A percentile compares a stretch with the other conserved stretches of the same genome.
phyloP scores from a whole-genome alignment of 2,113 vertebrate species.

The Eudorcas thomsonii region DNA sequence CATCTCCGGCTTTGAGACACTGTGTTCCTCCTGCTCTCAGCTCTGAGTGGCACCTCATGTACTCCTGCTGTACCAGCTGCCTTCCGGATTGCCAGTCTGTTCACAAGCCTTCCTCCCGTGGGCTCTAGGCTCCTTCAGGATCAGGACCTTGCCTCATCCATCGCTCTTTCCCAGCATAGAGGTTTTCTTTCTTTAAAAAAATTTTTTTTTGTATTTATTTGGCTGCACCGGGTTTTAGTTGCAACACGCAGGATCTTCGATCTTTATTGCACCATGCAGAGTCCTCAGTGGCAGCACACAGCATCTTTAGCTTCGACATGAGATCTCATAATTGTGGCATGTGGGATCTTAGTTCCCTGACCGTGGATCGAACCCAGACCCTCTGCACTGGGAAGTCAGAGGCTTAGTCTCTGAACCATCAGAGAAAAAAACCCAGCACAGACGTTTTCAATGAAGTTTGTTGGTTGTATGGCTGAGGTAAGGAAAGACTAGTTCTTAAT shows the following conservation, averaged over 20 bases:
- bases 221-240: background rate
- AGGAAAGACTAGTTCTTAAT: background rate
- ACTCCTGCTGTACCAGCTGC: accelerated
- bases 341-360: background rate
- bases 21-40: background rate
- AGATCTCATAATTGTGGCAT: background rate
- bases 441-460: background rate
- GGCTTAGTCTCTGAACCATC: background rate
- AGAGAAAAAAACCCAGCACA: background rate
- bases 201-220: background rate
- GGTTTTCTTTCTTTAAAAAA: background rate
- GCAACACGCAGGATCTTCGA: background rate
- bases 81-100: background rate
- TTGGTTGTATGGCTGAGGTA: background rate
- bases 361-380: background rate
- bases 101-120: background rate
- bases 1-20: too few relatives aligned
- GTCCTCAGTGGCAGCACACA: background rate
- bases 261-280: background rate
- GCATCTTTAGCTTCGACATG: background rate
- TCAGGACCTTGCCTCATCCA: too few relatives aligned
- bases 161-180: background rate
- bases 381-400: background rate
- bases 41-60: background rate
- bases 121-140: background rate